Conservation (phyloP, 2,888 invertebrate species). For the Philaethria dido region DNA sequence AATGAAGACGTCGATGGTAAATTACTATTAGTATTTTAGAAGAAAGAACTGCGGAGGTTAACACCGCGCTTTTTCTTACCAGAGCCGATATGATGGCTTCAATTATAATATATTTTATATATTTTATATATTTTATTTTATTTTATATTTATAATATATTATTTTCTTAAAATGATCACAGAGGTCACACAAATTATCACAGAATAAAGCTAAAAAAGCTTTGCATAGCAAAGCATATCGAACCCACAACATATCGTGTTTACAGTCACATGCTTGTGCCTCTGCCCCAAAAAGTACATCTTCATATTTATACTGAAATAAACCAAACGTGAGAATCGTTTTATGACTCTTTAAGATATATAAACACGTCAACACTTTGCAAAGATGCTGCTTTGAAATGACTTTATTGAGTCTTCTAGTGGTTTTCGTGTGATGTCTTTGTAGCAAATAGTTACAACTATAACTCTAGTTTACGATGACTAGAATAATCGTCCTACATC, state of each 20-base stretch:
- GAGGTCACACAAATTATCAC: no score
- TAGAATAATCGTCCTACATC: not conserved
- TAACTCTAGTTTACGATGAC: conserved; percentile 6
- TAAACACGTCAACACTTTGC: conserved; percentile 17
- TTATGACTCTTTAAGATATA: not conserved
- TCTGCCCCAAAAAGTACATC: no score
- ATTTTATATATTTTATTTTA: no score
- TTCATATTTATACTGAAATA: not conserved
- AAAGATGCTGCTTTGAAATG: conserved; percentile 1
- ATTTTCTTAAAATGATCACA: no score
- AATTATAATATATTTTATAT: no score
- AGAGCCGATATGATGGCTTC: no score
- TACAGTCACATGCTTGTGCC: no score
- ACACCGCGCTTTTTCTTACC: not conserved
- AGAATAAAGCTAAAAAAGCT: no score
- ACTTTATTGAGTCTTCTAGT: conserved; percentile 4
- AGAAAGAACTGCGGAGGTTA: not conserved
- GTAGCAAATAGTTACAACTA: conserved; percentile 13
- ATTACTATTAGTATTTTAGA: not conserved
- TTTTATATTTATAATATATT: no score
- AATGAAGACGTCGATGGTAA: conserved; percentile 91
- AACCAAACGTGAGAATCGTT: conserved; percentile 2
- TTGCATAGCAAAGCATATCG: no score
- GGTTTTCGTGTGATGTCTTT: not conserved
- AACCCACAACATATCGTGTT: no score